Evolutionary conservation across 2,797 vertebrate species (phyloP), one percentile per base, ranked within the genome.

Genomic region (Chelon labrosus): DNA sequence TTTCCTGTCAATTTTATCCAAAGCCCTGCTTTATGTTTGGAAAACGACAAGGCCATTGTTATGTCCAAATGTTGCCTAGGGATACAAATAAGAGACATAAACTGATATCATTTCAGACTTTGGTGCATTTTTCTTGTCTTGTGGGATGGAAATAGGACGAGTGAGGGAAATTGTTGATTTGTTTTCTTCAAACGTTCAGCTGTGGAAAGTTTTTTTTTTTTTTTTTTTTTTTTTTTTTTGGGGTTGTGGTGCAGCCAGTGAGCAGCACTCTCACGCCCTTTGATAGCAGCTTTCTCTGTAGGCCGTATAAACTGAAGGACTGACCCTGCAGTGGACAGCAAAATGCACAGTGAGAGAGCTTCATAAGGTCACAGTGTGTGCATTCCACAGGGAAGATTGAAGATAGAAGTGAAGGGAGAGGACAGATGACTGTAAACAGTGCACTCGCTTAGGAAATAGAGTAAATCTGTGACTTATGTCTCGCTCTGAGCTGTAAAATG

Each of bases 221-320:
- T 35, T 35, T 7, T 8, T 22, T 62, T 39, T 75, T 84, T 73
- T 71, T 35, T 7, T 8, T 22, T 62, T 39, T 75, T 84, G 71
- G 70, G 22, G 57, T 8, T 52, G 55, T 82, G 85, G 79, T 71
- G 67, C 41, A 76, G 83, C 77, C 78, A 87, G 71, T 64, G 46
- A 59, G 74, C 77, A 56, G 77, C 83, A 83, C 72, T 91, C 89
- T 85, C 90, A 90, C 77, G 88, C 86, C 86, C 92, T 90, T 84
- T 85, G 84, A 80, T 80, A 86, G 91, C 79, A 75, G 66, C 71
- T 44, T 54, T 83, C 71, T 83, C 86, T 72, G 38, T 70, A 19
- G 79, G 75, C 79, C 0, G 9, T 73, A 52, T 67, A 75, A 85
- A 70, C 71, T 62, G 87, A 79, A 83, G 85, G 78, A 89, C 78